Evolutionary conservation across 2,797 vertebrate species (phyloP).

Genomic region (Siniperca obscura): DNA sequence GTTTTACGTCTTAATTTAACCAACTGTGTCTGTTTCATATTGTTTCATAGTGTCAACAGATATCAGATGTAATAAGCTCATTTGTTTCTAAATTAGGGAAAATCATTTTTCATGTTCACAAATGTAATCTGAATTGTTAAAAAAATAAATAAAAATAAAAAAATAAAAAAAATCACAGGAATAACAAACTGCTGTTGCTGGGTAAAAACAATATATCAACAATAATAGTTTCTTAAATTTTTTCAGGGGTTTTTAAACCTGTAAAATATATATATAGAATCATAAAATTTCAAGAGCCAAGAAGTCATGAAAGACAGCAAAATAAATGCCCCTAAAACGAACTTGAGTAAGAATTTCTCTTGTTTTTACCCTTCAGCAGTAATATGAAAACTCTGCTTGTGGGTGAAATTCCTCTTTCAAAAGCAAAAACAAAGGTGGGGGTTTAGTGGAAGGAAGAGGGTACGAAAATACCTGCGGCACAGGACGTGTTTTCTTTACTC

Average conservation of each 20-base stretch:
- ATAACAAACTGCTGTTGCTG: slow-evolving; percentile 27
- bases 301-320: neutral
- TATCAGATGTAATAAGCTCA: neutral
- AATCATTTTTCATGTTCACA: neutral
- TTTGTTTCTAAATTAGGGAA: neutral
- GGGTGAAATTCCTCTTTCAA: slow-evolving; percentile 24
- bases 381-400: slow-evolving; percentile 29
- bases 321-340: neutral
- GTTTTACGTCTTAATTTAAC: neutral
- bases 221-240: neutral
- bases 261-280: neutral
- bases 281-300: neutral
- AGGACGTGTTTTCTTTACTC: slow-evolving; percentile 88
- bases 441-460: slow-evolving; percentile 53
- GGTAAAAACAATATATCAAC: slow-evolving; percentile 51
- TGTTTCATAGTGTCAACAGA: neutral
- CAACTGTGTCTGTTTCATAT: neutral
- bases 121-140: slow-evolving; percentile 10
- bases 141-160: neutral
- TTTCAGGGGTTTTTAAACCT: neutral
- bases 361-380: slow-evolving; percentile 44
- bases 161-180: slow-evolving; percentile 12
- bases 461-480: slow-evolving; percentile 91
- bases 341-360: too few species aligned
- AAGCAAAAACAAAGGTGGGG: slow-evolving; percentile 25